phyloP scores from a whole-genome alignment of 53 echinoderm and acorn worm genomes.

The Stichopus horrens region DNA sequence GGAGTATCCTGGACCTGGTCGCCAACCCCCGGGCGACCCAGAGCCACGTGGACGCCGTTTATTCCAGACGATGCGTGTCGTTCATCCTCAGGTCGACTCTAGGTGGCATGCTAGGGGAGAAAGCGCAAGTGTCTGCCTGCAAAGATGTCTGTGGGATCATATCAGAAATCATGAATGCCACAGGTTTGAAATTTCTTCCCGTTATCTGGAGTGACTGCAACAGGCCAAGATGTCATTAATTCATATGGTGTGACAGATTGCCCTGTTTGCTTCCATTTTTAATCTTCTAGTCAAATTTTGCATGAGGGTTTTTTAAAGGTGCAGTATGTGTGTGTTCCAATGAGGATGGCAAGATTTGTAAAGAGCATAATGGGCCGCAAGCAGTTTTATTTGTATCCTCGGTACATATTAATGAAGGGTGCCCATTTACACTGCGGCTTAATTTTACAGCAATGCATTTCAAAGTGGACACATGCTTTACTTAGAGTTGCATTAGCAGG shows the following conservation, averaged over 20 bases:
- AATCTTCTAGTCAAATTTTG: neutral
- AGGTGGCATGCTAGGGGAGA: constrained; percentile 97
- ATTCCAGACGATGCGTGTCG: constrained; percentile 85
- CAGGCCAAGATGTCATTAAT: neutral
- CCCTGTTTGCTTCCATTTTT: neutral
- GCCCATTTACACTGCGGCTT: no score
- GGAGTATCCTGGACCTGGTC: constrained; percentile 77
- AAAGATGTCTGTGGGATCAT: constrained; percentile 89
- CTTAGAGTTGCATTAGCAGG: no score
- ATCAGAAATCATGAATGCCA: constrained; percentile 82
- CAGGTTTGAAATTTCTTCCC: constrained; percentile 49
- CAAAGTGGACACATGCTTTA: no score
- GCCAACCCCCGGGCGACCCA: constrained; percentile 91
- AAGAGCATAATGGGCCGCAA: no score
- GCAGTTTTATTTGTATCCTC: no score
- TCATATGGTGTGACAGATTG: neutral
- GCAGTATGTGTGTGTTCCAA: no score
- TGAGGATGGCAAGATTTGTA: no score
- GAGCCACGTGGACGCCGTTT: constrained; percentile 96
- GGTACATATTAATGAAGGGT: no score
- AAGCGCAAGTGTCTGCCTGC: constrained; percentile 91
- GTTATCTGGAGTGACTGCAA: neutral
- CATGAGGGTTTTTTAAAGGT: no score
- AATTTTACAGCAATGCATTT: no score
- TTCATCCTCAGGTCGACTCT: constrained; percentile 86